Percentiles rank a stretch among this genome's conserved stretches.
Evolutionary conservation across 2,888 invertebrate species (phyloP).

Genomic region (Brachypterus glaber): DNA sequence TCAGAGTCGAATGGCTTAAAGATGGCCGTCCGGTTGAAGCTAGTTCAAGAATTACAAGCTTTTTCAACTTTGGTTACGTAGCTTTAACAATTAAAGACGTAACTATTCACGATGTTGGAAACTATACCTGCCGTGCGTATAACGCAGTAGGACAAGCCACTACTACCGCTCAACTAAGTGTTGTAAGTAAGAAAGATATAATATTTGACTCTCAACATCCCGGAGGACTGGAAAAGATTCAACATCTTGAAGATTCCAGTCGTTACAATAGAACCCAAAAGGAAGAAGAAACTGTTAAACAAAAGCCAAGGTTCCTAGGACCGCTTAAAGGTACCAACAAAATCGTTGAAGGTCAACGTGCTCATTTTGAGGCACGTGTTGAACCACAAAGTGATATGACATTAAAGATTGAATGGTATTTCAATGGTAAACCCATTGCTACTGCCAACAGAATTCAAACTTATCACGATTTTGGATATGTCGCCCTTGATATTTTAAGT

Average conservation of each 20-base stretch:
- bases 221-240: conserved; percentile 84
- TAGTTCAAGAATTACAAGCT: conserved; percentile 84
- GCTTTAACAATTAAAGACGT: conserved; percentile 88
- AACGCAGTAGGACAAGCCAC: conserved; percentile 80
- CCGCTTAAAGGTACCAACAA: conserved; percentile 87
- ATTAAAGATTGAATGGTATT: conserved; percentile 93
- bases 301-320: conserved; percentile 79
- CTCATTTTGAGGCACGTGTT: conserved; percentile 90
- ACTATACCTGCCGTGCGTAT: conserved; percentile 80
- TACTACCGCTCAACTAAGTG: conserved; percentile 71
- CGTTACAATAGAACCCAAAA: conserved; percentile 55
- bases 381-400: conserved; percentile 91
- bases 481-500: conserved; percentile 87
- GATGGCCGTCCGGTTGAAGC: conserved; percentile 86
- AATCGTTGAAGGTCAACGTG: conserved; percentile 86
- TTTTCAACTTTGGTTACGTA: conserved; percentile 92
- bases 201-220: conserved; percentile 88
- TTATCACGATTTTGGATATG: conserved; percentile 94
- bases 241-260: conserved; percentile 76
- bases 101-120: conserved; percentile 80
- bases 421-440: conserved; percentile 85
- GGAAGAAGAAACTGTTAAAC: conserved; percentile 65
- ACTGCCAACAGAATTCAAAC: conserved; percentile 87
- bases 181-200: conserved; percentile 76
- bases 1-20: conserved; percentile 87